Evolutionary conservation across 1,140 invertebrate genomes (phyloP), one percentile per base, ranked within the genome.

Genomic region (Formica exsecta): DNA sequence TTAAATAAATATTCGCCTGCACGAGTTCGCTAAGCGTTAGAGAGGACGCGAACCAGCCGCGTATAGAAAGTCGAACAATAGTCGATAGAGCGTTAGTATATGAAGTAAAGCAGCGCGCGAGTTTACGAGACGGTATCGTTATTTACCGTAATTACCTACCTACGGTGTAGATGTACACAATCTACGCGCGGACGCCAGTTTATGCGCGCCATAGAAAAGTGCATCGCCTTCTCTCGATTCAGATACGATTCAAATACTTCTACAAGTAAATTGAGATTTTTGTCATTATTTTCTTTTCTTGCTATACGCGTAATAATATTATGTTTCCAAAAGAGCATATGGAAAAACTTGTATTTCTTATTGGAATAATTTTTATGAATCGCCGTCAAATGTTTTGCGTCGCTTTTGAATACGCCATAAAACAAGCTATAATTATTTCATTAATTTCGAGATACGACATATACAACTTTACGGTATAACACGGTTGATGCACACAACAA

Each of bases 41-140:
- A n/a, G 32, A 51, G 8, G 73, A 59, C 51, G 70, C 16, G 48
- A 68, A 16, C 9, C 22, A 64, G 32, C 64, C 73, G 16, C 11
- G 36, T 41, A 22, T 62, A n/a, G 74, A 76, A 64, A 76, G 74
- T 64, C 59, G 73, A 87, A 68, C 51, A 68, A 29, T 87, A 41
- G 48, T 61, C 83, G 70, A 32, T 41, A 54, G 57, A 61, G 66
- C n/a, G 79, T 74, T 59, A 74, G 71, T 16, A n/a, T 59, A n/a
- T 59, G 36, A 44, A 38, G 57, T 38, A 44, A 29, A 29, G 29
- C 16, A 11, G 36, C 51, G 59, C 57, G 59, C 22, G 36, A 41
- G 73, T 59, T 51, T 54, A 61, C 32, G 32, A 64, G 32, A 64
- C 3, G 9, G 36, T 61, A 13, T 59, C 74, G 74, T 76, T 76